Conservation (phyloP, 53 echinoderm and acorn worm genomes). For the Glandiceps talaboti region DNA sequence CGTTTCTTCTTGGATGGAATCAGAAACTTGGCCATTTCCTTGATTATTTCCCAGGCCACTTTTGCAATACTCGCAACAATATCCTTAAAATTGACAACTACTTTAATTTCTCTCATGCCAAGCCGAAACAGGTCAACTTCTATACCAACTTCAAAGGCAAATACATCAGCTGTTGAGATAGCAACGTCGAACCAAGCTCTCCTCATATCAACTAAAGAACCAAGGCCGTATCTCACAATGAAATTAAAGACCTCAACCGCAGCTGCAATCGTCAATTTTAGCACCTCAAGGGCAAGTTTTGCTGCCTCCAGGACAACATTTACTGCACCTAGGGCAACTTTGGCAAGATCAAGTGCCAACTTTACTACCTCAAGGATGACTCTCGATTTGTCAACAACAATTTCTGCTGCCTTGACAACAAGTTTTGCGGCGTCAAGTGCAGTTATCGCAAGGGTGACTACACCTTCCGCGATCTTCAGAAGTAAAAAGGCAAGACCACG, state of each 20-base stretch:
- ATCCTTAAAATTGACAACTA: neutral
- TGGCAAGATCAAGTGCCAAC: neutral
- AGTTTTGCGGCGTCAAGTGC: neutral
- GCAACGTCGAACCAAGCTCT: neutral
- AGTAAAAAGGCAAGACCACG: neutral
- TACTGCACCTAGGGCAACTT: neutral
- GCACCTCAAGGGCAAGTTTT: neutral
- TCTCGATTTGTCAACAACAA: neutral
- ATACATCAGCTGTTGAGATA: neutral
- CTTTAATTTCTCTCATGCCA: neutral
- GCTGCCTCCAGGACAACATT: neutral
- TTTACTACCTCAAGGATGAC: neutral
- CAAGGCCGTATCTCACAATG: neutral
- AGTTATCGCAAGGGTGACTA: neutral
- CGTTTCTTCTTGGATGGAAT: neutral
- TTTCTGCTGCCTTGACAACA: neutral
- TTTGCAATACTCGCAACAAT: neutral
- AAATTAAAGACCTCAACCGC: neutral
- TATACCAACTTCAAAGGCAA: neutral
- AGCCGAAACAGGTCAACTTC: neutral
- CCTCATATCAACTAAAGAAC: neutral
- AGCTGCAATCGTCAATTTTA: neutral
- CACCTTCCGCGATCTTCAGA: neutral
- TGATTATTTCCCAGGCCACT: neutral
- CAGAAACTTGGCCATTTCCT: neutral